phyloP scores from a whole-genome alignment of 2,113 vertebrate genomes.

The Trematocara macrostoma region DNA sequence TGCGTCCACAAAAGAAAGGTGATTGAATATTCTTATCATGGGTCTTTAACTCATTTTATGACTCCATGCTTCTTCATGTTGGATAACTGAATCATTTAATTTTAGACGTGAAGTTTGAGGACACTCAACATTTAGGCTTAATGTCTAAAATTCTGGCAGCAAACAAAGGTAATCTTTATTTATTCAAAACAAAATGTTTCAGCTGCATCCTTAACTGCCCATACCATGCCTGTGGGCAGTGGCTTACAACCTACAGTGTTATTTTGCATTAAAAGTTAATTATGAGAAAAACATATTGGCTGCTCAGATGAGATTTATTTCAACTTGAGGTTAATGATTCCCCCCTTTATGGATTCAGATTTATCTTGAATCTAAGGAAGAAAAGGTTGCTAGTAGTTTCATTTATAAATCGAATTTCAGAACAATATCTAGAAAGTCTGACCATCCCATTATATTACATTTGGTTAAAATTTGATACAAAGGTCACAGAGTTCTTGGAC shows the following conservation, averaged over 20 bases:
- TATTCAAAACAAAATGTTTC: neutral
- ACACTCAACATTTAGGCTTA: neutral
- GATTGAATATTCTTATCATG: neutral
- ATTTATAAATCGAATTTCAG: neutral
- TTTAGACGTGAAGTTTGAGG: neutral
- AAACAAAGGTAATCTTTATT: neutral
- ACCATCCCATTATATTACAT: neutral
- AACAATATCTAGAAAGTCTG: neutral
- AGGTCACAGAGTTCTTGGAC: neutral
- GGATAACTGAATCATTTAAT: neutral
- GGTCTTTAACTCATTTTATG: neutral
- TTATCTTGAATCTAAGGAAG: neutral
- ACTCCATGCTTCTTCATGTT: neutral
- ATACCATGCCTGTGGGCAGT: neutral
- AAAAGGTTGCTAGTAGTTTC: neutral
- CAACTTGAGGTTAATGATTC: neutral
- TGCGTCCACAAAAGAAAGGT: neutral
- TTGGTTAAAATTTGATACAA: neutral
- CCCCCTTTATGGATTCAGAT: neutral
- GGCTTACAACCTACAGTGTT: neutral
- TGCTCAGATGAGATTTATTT: neutral
- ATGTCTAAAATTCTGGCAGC: neutral
- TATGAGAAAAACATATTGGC: neutral
- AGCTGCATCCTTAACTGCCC: neutral
- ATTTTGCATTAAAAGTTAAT: neutral